A percentile compares a stretch with the other conserved stretches of the same genome.
Conservation (phyloP, 2,113 vertebrate genomes). For the Motacilla tschutschensis region DNA sequence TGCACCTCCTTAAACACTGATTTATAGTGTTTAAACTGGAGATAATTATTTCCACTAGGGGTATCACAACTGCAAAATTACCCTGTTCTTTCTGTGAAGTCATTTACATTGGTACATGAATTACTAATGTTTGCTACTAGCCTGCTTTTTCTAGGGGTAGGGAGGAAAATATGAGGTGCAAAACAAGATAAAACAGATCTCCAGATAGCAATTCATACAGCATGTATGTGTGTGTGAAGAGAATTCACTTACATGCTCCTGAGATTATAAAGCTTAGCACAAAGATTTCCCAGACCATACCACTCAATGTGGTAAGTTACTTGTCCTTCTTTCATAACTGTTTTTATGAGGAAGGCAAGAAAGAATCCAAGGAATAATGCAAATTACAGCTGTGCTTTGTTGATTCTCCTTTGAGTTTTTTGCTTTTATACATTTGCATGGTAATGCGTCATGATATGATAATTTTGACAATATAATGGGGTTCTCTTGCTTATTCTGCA, state of each 20-base stretch:
- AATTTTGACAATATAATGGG: background rate
- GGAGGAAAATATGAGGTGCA: background rate
- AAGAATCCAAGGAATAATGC: background rate
- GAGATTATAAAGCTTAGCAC: background rate
- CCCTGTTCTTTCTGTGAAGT: background rate
- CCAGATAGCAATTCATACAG: background rate
- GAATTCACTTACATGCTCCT: background rate
- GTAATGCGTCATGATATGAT: background rate
- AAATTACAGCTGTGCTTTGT: background rate
- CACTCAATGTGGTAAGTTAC: background rate
- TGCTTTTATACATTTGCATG: background rate
- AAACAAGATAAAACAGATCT: background rate
- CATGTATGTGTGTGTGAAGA: background rate
- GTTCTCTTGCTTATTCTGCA: background rate
- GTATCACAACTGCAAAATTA: slow-evolving; percentile 6
- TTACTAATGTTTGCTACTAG: background rate
- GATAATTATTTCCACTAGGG: slow-evolving; percentile 31
- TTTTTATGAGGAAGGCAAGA: background rate
- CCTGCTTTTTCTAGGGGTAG: background rate
- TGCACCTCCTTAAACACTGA: slow-evolving; percentile 12
- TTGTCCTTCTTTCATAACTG: slow-evolving; percentile 3
- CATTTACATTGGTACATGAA: background rate
- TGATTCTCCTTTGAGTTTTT: background rate
- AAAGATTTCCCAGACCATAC: background rate
- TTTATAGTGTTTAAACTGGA: slow-evolving; percentile 41